phyloP scores from a whole-genome alignment of 1,140 invertebrate species.

The Drosophila subobscura region DNA sequence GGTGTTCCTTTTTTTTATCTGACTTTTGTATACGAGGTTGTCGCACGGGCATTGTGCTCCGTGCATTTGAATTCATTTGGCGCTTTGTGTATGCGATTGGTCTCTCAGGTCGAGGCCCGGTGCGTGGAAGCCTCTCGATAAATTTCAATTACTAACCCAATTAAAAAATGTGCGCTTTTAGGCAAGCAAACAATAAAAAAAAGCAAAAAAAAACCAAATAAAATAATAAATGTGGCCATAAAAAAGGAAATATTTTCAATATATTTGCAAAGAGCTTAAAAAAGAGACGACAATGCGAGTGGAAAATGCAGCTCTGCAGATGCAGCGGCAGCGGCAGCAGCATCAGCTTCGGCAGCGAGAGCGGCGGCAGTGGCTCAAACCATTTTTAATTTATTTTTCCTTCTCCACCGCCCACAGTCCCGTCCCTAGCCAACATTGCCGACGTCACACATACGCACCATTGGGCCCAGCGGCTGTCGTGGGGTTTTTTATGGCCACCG shows the following conservation, averaged over 20 bases:
- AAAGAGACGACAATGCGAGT: constrained; percentile 45
- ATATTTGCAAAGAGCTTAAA: constrained; percentile 59
- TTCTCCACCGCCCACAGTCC: constrained; percentile 4
- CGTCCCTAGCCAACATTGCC: constrained; percentile 39
- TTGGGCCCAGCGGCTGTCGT: constrained; percentile 40
- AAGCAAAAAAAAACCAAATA: constrained; percentile 51
- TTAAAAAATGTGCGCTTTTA: constrained; percentile 81
- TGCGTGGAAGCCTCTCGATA: constrained; percentile 73
- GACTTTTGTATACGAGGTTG: too few relatives aligned
- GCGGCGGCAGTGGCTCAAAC: constrained; percentile 43
- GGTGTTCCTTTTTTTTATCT: too few relatives aligned
- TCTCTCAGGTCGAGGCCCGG: constrained; percentile 17
- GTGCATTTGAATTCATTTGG: constrained; percentile 59
- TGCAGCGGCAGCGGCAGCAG: constrained; percentile 10
- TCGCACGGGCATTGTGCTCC: too few relatives aligned
- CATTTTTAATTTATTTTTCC: constrained; percentile 64
- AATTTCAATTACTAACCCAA: constrained; percentile 83
- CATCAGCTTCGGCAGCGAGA: constrained; percentile 10
- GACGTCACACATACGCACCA: constrained; percentile 63
- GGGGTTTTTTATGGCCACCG: constrained; percentile 46
- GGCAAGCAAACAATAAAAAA: constrained; percentile 60
- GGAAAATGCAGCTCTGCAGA: constrained; percentile 41
- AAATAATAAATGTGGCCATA: constrained; percentile 54
- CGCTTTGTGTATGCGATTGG: constrained; percentile 36
- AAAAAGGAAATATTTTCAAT: constrained; percentile 58